phyloP scores from a whole-genome alignment of 30 jellyfish, hydroid and myxozoan genomes.

The Hydractinia symbiolongicarpus region DNA sequence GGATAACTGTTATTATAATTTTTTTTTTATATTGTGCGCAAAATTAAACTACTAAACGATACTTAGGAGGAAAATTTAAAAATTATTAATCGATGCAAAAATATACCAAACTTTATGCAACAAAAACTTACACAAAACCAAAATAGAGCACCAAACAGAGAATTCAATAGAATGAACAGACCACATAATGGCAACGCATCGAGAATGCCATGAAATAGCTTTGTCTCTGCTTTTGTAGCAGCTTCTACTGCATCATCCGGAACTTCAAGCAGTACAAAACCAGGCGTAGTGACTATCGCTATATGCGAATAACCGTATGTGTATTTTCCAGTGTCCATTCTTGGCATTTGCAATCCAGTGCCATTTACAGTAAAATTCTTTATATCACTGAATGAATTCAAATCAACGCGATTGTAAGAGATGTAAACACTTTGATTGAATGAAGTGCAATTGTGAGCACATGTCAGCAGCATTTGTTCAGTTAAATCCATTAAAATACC shows the following conservation, averaged over 20 bases:
- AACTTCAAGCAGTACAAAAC: slow-evolving; percentile 8
- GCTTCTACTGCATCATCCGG: slow-evolving; percentile 9
- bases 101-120: too few relatives aligned
- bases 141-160: slow-evolving; percentile 14
- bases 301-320: neutral
- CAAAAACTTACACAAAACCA: slow-evolving; percentile 2
- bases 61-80: too few relatives aligned
- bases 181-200: slow-evolving; percentile 5
- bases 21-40: too few relatives aligned
- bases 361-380: neutral
- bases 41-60: too few relatives aligned
- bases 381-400: neutral
- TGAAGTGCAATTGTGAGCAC: slow-evolving; percentile 9
- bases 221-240: neutral
- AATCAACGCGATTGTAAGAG: neutral
- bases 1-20: too few relatives aligned
- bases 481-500: neutral
- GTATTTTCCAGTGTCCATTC: slow-evolving; percentile 2
- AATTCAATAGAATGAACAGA: neutral
- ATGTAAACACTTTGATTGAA: neutral
- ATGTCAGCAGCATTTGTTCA: neutral
- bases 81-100: too few relatives aligned
- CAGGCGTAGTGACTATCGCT: slow-evolving; percentile 3
- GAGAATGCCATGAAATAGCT: neutral
- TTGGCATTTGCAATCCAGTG: slow-evolving; percentile 5